Conservation (phyloP, 2,888 invertebrate genomes). For the Sinotaia quadrata region DNA sequence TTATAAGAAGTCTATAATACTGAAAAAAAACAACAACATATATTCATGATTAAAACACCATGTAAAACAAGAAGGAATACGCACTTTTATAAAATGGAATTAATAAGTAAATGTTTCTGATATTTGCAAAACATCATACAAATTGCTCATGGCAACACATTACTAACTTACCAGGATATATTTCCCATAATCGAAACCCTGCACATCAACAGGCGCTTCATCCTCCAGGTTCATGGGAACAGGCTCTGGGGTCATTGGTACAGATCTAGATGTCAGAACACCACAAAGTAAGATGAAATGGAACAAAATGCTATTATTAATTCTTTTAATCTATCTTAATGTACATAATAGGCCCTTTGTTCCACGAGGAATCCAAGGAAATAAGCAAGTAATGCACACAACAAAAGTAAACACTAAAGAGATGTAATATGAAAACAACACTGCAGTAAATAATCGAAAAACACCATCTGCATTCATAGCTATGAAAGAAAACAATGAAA, state of each 20-base stretch:
- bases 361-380: too few relatives aligned
- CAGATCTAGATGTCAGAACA: too few relatives aligned
- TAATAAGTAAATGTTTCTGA: not conserved
- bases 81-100: not conserved
- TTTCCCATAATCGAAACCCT: constrained; percentile 66
- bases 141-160: not conserved
- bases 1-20: not conserved
- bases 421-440: too few relatives aligned
- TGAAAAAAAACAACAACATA: not conserved
- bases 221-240: constrained; percentile 41
- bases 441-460: too few relatives aligned
- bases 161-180: constrained; percentile 59
- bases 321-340: not conserved
- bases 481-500: too few relatives aligned
- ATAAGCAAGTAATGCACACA: too few relatives aligned
- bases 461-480: too few relatives aligned
- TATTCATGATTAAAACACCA: not conserved
- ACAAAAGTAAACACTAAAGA: too few relatives aligned
- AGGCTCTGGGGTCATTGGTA: constrained; percentile 22
- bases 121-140: not conserved
- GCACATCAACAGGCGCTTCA: constrained; percentile 50
- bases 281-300: not conserved
- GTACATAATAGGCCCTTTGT: too few relatives aligned
- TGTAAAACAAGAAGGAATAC: not conserved
- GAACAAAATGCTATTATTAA: not conserved